Conservation (phyloP, 2,797 vertebrate genomes). For the Pristis pectinata region DNA sequence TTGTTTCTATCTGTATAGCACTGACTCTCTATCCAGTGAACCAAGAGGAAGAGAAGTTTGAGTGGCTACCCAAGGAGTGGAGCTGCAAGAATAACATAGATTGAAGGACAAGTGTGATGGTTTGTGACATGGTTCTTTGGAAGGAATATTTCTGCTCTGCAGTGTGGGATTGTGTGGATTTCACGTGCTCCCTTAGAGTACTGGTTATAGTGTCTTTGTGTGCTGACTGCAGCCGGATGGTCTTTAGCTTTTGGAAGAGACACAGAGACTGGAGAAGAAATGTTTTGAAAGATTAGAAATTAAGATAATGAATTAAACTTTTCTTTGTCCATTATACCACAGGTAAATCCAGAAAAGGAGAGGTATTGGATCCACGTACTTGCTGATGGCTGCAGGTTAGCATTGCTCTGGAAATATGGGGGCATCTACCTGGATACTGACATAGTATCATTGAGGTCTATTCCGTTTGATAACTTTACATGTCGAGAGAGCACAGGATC, state of each 20-base stretch:
- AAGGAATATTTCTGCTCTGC: neutral
- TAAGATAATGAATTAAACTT: neutral
- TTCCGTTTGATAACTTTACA: slow-evolving; percentile 54
- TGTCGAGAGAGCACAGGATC: slow-evolving; percentile 47
- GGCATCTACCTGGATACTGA: slow-evolving; percentile 45
- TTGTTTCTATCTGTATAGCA: too few relatives aligned
- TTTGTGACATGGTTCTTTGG: neutral
- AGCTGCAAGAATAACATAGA: neutral
- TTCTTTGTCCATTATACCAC: neutral
- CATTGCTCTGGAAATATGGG: slow-evolving; percentile 60
- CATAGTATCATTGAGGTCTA: slow-evolving; percentile 60
- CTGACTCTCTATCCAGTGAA: too few relatives aligned
- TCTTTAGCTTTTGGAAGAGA: neutral
- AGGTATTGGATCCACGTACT: slow-evolving; percentile 56
- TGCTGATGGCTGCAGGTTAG: slow-evolving; percentile 57
- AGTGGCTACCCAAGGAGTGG: neutral
- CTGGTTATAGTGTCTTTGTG: neutral
- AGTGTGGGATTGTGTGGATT: neutral
- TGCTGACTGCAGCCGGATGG: too few relatives aligned
- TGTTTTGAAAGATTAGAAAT: neutral
- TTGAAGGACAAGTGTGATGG: neutral
- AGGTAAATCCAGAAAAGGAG: slow-evolving; percentile 53
- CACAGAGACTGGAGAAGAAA: neutral
- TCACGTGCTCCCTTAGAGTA: neutral
- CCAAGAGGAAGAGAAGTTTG: neutral